Evolutionary conservation across 2,113 vertebrate genomes (phyloP).

Genomic region (Gobio gobio): DNA sequence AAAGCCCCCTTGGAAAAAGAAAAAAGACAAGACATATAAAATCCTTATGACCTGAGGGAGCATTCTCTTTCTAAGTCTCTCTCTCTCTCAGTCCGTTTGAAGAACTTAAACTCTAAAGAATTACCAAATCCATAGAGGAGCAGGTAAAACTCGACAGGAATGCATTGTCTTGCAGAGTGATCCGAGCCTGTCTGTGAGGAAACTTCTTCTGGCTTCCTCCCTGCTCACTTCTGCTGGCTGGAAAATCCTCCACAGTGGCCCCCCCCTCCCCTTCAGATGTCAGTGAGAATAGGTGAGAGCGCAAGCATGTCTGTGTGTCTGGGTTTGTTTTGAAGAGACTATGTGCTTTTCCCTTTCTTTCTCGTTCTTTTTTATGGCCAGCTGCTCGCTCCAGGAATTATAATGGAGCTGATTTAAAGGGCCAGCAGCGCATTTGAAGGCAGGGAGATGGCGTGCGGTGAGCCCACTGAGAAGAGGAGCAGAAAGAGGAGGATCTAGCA

Average conservation of each 20-base stretch:
- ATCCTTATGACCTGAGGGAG: conserved; percentile 78
- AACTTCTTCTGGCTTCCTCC: conserved; percentile 72
- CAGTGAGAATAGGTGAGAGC: conserved; percentile 38
- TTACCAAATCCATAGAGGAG: conserved; percentile 76
- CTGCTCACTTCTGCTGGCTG: conserved; percentile 67
- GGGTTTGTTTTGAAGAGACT: conserved; percentile 59
- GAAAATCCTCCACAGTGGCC: conserved; percentile 64
- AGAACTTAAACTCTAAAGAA: conserved; percentile 66
- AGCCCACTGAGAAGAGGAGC: conserved; percentile 32
- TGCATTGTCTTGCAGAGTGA: conserved; percentile 72
- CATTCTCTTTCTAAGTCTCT: conserved; percentile 76
- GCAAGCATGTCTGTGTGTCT: conserved; percentile 52
- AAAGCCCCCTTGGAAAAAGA: conserved; percentile 78
- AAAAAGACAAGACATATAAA: conserved; percentile 76
- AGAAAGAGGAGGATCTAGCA: conserved; percentile 23
- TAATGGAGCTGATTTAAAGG: conserved; percentile 69
- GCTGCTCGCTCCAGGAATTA: conserved; percentile 59
- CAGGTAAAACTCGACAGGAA: conserved; percentile 64
- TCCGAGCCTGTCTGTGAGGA: conserved; percentile 68
- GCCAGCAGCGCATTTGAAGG: conserved; percentile 62
- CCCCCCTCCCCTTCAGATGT: background rate
- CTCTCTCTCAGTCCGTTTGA: conserved; percentile 62
- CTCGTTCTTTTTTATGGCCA: conserved; percentile 52
- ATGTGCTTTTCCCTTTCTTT: conserved; percentile 56
- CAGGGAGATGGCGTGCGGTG: conserved; percentile 41